Percentiles rank a stretch among this genome's conserved stretches.
These are phyloP conservation scores for Eurytoma adleriae DNA, from an alignment of 2,888 invertebrate genomes.

Conservation along the genomic window DNA sequence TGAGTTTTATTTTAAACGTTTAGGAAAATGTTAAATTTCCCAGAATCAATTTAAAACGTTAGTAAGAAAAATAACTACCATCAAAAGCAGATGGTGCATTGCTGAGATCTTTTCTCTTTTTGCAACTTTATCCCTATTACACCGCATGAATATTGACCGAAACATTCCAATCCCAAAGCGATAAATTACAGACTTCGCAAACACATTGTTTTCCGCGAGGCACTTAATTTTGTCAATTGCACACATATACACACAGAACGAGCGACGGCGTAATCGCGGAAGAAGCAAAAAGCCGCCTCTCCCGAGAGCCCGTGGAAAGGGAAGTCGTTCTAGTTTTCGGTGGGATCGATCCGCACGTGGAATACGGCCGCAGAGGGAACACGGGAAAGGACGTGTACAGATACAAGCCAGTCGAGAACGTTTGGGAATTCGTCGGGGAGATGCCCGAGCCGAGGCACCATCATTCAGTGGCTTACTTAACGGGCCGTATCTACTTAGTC, in stretches of 20 bases:
- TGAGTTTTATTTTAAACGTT: no score
- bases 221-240: background rate
- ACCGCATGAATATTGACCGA: background rate
- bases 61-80: background rate
- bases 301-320: constrained; percentile 66
- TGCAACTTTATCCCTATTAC: background rate
- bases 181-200: no score
- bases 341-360: constrained; percentile 82
- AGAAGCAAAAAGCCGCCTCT: background rate
- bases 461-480: constrained; percentile 81
- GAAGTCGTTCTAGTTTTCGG: constrained; percentile 84
- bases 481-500: constrained; percentile 82
- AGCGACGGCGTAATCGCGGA: background rate
- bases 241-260: background rate
- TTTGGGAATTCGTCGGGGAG: constrained; percentile 83
- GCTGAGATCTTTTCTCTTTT: background rate
- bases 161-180: background rate
- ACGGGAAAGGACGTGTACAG: constrained; percentile 80
- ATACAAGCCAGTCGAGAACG: constrained; percentile 80
- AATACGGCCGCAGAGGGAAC: constrained; percentile 79
- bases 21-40: no score
- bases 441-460: constrained; percentile 84
- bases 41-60: no score
- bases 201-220: background rate
- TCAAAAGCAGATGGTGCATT: background rate